Percentiles rank a stretch among this genome's conserved stretches.
phyloP scores from a whole-genome alignment of 2,797 vertebrate genomes.

The Schizopygopsis pylzovi region DNA sequence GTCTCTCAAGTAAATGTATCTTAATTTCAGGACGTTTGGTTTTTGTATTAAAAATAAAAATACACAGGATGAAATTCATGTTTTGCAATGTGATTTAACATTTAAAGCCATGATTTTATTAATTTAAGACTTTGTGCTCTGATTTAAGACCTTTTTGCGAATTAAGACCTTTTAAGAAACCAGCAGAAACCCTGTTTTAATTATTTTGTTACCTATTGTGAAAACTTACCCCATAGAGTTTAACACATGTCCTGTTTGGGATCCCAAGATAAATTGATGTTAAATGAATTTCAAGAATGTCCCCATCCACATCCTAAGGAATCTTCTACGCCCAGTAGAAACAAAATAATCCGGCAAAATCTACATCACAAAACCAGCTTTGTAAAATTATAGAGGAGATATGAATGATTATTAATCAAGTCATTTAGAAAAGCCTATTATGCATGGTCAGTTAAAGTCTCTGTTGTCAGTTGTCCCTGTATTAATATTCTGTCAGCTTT shows the following conservation, averaged over 20 bases:
- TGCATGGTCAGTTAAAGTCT: conserved; percentile 30
- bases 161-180: background rate
- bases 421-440: conserved; percentile 47
- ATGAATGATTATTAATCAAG: conserved; percentile 37
- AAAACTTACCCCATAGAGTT: background rate
- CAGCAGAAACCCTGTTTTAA: background rate
- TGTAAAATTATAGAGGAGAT: background rate
- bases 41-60: background rate
- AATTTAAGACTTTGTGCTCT: background rate
- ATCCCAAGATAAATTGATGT: background rate
- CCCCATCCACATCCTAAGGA: too few species aligned
- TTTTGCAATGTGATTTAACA: background rate
- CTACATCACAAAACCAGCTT: conserved; percentile 4
- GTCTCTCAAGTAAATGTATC: background rate
- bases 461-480: conserved; percentile 23
- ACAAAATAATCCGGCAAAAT: background rate
- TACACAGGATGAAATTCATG: background rate
- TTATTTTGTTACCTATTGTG: background rate
- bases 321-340: background rate
- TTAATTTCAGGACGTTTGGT: background rate
- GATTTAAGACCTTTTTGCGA: background rate
- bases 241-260: background rate
- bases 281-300: background rate
- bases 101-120: background rate
- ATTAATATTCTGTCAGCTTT: conserved; percentile 54